These are phyloP conservation scores for Euphydryas editha DNA, from an alignment of 2,888 invertebrate species.

Conservation along the genomic window DNA sequence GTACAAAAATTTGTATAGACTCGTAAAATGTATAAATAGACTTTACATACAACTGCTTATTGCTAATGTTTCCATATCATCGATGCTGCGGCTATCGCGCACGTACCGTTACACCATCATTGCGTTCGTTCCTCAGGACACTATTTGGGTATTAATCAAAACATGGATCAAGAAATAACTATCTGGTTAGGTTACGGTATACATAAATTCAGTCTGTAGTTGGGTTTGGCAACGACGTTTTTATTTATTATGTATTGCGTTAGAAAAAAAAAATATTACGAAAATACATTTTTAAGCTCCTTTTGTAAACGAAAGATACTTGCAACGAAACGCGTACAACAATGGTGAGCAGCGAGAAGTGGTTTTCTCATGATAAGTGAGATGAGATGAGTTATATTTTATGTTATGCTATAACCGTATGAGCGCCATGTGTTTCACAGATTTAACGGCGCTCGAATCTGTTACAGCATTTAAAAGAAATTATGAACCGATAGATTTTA, in stretches of 20 bases:
- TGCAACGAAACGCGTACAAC: conserved; percentile 41
- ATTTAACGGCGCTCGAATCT: conserved; percentile 27
- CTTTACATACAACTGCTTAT: conserved; percentile 82
- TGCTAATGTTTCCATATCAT: conserved; percentile 74
- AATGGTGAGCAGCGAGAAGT: conserved; percentile 32
- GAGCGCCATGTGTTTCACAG: conserved; percentile 27
- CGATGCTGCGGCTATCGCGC: conserved; percentile 39
- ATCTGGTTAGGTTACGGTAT: conserved; percentile 72
- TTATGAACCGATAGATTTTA: conserved; percentile 36
- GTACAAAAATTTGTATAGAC: conserved; percentile 83
- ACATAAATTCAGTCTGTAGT: conserved; percentile 80
- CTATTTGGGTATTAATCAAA: conserved; percentile 44
- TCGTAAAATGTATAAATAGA: conserved; percentile 83
- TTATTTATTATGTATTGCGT: conserved; percentile 50
- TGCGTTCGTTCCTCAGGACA: conserved; percentile 10
- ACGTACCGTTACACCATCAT: conserved; percentile 14
- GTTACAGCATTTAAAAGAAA: conserved; percentile 34
- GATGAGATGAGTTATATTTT: conserved; percentile 32
- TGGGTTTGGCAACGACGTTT: conserved; percentile 79
- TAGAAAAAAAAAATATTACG: conserved; percentile 30
- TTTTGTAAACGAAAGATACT: conserved; percentile 31
- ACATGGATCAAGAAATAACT: conserved; percentile 59
- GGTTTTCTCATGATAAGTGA: conserved; percentile 24
- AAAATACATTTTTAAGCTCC: conserved; percentile 34
- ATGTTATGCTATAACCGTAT: conserved; percentile 22